Conservation (phyloP, 2,888 invertebrate genomes). For the Hirtodrosophila confusa region DNA sequence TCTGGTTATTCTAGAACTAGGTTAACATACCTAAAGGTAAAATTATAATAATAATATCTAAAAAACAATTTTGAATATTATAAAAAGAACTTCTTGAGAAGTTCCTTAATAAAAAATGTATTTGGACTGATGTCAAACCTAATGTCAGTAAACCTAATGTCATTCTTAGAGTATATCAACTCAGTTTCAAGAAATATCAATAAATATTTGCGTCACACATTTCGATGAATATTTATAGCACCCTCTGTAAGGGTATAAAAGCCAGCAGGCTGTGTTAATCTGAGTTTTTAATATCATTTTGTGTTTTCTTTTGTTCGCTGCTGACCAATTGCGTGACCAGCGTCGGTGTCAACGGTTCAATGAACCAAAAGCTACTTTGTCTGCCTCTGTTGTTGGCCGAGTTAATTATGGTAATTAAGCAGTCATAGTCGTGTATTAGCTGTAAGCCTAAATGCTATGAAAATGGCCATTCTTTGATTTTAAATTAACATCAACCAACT, state of each 20-base stretch:
- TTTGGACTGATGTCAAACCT: too few species aligned
- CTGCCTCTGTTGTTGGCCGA: slow-evolving; percentile 26
- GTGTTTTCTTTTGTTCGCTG: slow-evolving; percentile 11
- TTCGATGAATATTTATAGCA: too few species aligned
- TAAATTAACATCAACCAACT: slow-evolving; percentile 19
- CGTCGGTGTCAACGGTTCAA: slow-evolving; percentile 53
- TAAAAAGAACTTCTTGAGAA: too few species aligned
- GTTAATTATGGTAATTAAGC: slow-evolving; percentile 71
- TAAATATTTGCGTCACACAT: too few species aligned
- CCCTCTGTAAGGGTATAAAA: background rate
- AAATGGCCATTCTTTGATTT: slow-evolving; percentile 55
- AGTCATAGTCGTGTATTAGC: slow-evolving; percentile 26
- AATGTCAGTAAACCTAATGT: too few species aligned
- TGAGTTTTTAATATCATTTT: slow-evolving; percentile 31
- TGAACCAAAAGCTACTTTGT: slow-evolving; percentile 48
- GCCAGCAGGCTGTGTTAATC: slow-evolving; percentile 17
- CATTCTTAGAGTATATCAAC: too few species aligned
- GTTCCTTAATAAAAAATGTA: too few species aligned
- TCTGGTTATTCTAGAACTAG: too few species aligned
- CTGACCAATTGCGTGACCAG: slow-evolving; percentile 63
- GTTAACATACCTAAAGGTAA: too few species aligned
- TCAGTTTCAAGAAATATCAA: too few species aligned
- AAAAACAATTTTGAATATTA: too few species aligned
- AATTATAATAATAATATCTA: too few species aligned
- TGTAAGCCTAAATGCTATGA: slow-evolving; percentile 36